Evolutionary conservation across 2,113 vertebrate genomes (phyloP).

Genomic region (Thymallus thymallus): DNA sequence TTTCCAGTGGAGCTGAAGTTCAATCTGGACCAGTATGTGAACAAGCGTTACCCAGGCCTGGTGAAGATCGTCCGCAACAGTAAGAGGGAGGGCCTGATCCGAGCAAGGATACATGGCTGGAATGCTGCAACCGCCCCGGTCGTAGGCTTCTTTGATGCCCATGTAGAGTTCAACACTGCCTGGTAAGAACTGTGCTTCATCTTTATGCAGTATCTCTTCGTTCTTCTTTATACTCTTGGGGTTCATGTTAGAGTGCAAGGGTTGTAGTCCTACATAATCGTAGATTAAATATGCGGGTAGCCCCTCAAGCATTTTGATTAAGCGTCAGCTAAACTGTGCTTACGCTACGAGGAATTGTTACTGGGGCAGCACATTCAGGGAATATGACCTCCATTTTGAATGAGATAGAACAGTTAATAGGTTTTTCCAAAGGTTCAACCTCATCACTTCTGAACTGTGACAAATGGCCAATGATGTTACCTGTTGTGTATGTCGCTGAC

Average conservation of each 20-base stretch:
- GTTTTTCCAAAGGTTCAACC: conserved; percentile 10
- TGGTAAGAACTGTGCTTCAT: conserved; percentile 80
- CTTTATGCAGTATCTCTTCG: conserved; percentile 1
- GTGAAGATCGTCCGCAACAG: conserved; percentile 94
- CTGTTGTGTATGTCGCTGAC: neutral
- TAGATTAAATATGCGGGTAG: conserved; percentile 22
- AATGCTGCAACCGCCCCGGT: conserved; percentile 87
- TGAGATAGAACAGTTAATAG: conserved; percentile 48
- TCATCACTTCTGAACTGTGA: conserved; percentile 22
- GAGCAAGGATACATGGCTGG: conserved; percentile 96
- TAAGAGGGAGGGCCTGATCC: conserved; percentile 91
- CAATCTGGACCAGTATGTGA: conserved; percentile 93
- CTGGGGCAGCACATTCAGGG: conserved; percentile 38
- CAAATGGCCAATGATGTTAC: conserved; percentile 26
- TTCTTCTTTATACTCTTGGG: conserved; percentile 13
- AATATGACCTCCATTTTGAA: conserved; percentile 46
- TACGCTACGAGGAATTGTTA: conserved; percentile 22
- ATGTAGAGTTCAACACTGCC: conserved; percentile 94
- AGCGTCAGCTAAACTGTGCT: conserved; percentile 1
- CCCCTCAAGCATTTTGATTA: conserved; percentile 35
- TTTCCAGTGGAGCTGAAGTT: conserved; percentile 89
- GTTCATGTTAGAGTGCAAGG: conserved; percentile 28
- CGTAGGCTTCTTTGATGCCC: conserved; percentile 95
- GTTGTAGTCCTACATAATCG: conserved; percentile 41
- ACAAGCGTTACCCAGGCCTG: conserved; percentile 90